Base-by-base conservation (phyloP, 2,888 invertebrate genomes). In the Dilophus febrilis region DNA sequence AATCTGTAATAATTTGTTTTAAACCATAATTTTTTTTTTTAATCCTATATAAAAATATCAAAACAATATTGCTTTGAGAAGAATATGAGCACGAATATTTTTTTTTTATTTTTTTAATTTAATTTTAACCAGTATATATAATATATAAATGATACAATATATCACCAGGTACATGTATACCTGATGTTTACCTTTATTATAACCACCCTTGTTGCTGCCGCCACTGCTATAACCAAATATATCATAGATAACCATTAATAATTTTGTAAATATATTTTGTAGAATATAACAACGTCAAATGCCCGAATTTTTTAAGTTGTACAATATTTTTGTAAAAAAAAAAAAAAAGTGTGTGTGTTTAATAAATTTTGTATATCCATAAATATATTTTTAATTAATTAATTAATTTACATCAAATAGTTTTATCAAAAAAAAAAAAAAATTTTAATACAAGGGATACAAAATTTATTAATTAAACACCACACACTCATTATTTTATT, bases 101-200 rank as follows among this genome's bases (percentile, higher is more conserved):
- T n/a, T n/a, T n/a, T n/a, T n/a, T n/a, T n/a, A n/a, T n/a, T n/a
- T n/a, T n/a, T n/a, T n/a, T n/a, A n/a, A n/a, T 22, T 22, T 22
- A 6, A 22, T 22, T 22, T 22, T 6, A 22, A 22, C 22, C 22
- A 22, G 22, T 22, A 32, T 32, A 32, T 30, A 12, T 12, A 11
- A 30, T 8, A 38, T 19, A 38, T 32, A 40, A 40, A 40, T 40
- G 40, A 40, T 40, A 40, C 40, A 40, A 40, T 33, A 19, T 22
- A 27, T 39, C 78, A 77, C 74, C 77, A 68, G 68, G 71, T 72
- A 69, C 67, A 67, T 67, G 68, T 66, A 72, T 72, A 71, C 26
- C 74, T 72, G 79, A 77, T 78, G 79, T 81, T 87, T 87, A 87
- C 87, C 87, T 87, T 87, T 87, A 74, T 83, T 85, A 84, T 71